Evolutionary conservation across 2,113 vertebrate species (phyloP).

Genomic region (Ramphastos sulfuratus): DNA sequence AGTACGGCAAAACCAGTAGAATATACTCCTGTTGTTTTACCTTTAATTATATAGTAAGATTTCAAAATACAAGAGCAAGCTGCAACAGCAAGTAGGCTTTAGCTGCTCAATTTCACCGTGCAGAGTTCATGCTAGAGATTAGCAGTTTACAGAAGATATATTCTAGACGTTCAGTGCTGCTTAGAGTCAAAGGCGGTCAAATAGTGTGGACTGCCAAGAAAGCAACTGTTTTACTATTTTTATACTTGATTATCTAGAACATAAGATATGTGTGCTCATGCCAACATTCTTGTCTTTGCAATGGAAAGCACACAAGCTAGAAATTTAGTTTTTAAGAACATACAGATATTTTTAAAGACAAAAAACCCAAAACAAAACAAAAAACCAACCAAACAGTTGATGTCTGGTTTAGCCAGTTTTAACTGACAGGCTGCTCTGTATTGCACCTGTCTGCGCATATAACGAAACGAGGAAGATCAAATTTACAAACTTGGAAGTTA

Average conservation of each 20-base stretch:
- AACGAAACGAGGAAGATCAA: neutral
- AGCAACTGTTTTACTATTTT: neutral
- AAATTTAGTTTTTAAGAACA: neutral
- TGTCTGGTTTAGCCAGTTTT: neutral
- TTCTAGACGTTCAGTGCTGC: neutral
- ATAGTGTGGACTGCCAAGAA: neutral
- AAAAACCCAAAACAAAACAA: neutral
- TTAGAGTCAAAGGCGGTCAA: neutral
- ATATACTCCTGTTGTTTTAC: neutral
- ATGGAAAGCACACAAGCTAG: neutral
- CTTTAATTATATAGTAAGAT: neutral
- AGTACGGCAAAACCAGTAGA: too few species aligned
- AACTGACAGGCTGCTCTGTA: neutral
- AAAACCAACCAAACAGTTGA: neutral
- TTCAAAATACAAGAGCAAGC: neutral
- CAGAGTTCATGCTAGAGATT: neutral
- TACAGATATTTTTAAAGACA: neutral
- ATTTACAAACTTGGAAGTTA: neutral
- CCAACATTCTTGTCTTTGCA: neutral
- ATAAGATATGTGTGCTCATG: neutral
- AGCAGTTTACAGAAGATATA: neutral
- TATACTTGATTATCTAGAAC: neutral
- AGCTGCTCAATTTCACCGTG: neutral
- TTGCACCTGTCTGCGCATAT: neutral
- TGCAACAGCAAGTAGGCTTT: neutral